Evolutionary conservation across 2,888 invertebrate genomes (phyloP), one percentile per base, ranked within the genome.

Genomic region (Tetragonula carbonaria): DNA sequence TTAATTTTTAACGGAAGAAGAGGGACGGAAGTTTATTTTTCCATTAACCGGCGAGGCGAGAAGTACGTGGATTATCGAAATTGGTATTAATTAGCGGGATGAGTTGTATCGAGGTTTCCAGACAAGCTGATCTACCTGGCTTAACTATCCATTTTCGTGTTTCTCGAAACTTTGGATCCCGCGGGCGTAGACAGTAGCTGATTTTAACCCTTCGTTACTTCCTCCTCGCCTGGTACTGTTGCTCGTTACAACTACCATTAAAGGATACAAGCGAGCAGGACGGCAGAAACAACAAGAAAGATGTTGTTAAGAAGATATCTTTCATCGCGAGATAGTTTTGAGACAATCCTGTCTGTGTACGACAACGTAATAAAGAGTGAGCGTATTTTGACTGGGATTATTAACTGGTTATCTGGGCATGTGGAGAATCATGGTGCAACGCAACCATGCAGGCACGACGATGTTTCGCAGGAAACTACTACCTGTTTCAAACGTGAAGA

Each of bases 91-190:
- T 88, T 88, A 89, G 77, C 38, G 77, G 51, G 85, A 80, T 71
- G 85, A 84, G 84, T 84, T 66, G 83, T 73, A 74, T 82, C 45
- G 76, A 75, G 83, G 75, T 73, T 77, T 72, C 74, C 38, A 53
- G 70, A 78, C 63, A 67, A 85, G 68, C 67, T 70, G 74, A 82
- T 78, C 74, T 68, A 70, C 70, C 78, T 78, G 82, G 88, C 80
- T 89, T 88, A 90, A 86, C 88, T 89, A 89, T 80, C 82, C 86
- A 86, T 85, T 89, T 89, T 84, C 90, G 76, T 83, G 88, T 87
- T 87, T 79, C 75, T 70, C 62, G 84, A 86, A 83, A 88, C 85
- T 86, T 90, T 23, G 78, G 78, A 80, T 86, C 86, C 86, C 86
- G 80, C 84, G 88, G 82, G 84, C 82, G 84, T 65, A 78, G 74